These are phyloP conservation scores for Calameuta pallipes DNA, from an alignment of 2,888 invertebrate genomes.

Conservation along the genomic window DNA sequence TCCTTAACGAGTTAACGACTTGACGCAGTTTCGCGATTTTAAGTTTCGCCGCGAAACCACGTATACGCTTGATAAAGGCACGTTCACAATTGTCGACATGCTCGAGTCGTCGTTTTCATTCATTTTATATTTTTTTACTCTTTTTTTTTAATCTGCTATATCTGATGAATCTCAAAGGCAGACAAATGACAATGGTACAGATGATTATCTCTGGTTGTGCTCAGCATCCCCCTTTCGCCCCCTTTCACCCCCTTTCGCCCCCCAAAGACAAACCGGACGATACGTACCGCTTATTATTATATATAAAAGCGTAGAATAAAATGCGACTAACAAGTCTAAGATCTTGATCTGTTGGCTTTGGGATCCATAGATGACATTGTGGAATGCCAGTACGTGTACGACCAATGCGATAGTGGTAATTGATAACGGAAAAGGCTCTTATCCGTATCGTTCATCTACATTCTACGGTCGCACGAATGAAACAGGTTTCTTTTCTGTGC, in stretches of 20 bases:
- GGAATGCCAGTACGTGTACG: background rate
- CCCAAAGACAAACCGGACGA: background rate
- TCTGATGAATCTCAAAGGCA: background rate
- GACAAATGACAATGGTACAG: background rate
- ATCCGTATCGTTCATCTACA: background rate
- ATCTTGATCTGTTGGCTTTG: background rate
- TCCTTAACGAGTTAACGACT: constrained; percentile 24
- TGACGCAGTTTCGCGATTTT: constrained; percentile 9
- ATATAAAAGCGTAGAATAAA: background rate
- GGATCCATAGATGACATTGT: background rate
- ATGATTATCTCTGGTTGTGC: background rate
- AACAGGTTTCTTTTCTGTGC: background rate
- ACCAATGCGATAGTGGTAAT: background rate
- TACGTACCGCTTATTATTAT: background rate
- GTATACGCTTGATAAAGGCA: constrained; percentile 21
- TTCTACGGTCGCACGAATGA: background rate
- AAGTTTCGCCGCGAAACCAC: background rate
- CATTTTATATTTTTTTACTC: constrained; percentile 6
- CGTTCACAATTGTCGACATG: constrained; percentile 12
- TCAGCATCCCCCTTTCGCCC: too few relatives aligned
- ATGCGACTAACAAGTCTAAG: background rate
- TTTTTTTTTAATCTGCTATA: background rate
- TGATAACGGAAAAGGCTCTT: background rate
- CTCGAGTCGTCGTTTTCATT: background rate
- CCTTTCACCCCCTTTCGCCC: too few relatives aligned